phyloP scores from a whole-genome alignment of 2,888 invertebrate species.

The Dendrolimus pini region DNA sequence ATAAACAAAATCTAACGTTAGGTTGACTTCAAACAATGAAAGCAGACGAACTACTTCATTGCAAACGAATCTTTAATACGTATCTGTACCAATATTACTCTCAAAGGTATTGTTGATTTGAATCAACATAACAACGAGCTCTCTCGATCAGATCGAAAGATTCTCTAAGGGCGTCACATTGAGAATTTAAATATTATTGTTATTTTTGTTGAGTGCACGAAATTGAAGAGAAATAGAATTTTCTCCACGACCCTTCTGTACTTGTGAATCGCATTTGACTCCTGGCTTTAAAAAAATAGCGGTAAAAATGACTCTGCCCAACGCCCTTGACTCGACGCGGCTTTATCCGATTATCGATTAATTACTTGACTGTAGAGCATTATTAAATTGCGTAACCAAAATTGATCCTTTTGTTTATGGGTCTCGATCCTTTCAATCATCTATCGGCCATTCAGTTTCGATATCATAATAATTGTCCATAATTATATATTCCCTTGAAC shows the following conservation, averaged over 20 bases:
- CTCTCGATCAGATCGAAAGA: constrained; percentile 30
- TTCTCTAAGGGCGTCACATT: constrained; percentile 46
- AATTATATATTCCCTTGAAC: constrained; percentile 74
- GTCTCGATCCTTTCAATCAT: constrained; percentile 74
- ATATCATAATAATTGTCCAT: constrained; percentile 76
- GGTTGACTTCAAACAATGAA: too few species aligned
- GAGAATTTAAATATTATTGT: constrained; percentile 72
- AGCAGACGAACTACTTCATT: too few species aligned
- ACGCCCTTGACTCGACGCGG: constrained; percentile 33
- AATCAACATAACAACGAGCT: constrained; percentile 11
- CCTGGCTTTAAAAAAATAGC: constrained; percentile 32
- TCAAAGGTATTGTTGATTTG: background rate
- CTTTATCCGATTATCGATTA: constrained; percentile 48
- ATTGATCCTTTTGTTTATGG: constrained; percentile 74
- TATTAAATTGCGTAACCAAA: constrained; percentile 71
- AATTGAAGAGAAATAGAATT: constrained; percentile 74
- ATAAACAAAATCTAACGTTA: too few species aligned
- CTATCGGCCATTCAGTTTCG: constrained; percentile 72
- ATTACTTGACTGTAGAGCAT: constrained; percentile 51
- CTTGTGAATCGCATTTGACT: constrained; percentile 48
- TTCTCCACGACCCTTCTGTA: constrained; percentile 49
- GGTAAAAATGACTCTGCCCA: background rate
- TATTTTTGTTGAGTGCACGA: constrained; percentile 69
- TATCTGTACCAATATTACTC: too few species aligned
- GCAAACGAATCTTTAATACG: too few species aligned